Evolutionary conservation across 2,797 vertebrate species (phyloP).

Genomic region (Bovichtus diacanthus): DNA sequence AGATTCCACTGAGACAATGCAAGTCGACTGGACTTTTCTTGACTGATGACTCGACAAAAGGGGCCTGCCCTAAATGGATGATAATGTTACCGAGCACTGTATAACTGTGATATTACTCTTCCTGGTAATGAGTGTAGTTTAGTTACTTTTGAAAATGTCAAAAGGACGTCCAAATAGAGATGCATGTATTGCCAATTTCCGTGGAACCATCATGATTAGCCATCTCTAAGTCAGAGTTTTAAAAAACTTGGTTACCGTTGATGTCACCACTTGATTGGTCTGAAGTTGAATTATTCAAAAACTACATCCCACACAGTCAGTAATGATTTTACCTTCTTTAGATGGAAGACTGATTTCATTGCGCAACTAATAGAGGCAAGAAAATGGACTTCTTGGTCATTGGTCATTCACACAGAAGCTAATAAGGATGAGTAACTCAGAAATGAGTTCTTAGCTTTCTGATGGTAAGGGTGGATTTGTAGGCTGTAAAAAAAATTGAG

Average conservation of each 20-base stretch:
- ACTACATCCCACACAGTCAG: background rate
- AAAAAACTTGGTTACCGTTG: background rate
- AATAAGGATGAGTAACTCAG: constrained; percentile 28
- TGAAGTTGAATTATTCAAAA: background rate
- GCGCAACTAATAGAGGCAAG: background rate
- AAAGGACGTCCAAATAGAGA: background rate
- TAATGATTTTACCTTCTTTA: background rate
- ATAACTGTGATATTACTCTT: background rate
- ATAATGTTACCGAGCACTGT: background rate
- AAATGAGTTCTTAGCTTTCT: background rate
- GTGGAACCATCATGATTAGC: no score
- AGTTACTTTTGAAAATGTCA: background rate
- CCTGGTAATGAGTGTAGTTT: background rate
- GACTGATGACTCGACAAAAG: no score
- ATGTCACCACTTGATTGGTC: background rate
- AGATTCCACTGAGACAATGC: no score
- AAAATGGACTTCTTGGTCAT: background rate
- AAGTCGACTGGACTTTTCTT: no score
- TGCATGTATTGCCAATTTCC: no score
- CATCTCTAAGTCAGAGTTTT: no score
- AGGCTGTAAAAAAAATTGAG: constrained; percentile 11
- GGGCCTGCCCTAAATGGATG: no score
- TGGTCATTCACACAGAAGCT: constrained; percentile 11
- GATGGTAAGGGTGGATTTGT: background rate
- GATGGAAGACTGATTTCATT: background rate